Percentiles rank a stretch among this genome's conserved stretches.
phyloP scores from a whole-genome alignment of 2,797 vertebrate species.

The Sciaenops ocellatus region DNA sequence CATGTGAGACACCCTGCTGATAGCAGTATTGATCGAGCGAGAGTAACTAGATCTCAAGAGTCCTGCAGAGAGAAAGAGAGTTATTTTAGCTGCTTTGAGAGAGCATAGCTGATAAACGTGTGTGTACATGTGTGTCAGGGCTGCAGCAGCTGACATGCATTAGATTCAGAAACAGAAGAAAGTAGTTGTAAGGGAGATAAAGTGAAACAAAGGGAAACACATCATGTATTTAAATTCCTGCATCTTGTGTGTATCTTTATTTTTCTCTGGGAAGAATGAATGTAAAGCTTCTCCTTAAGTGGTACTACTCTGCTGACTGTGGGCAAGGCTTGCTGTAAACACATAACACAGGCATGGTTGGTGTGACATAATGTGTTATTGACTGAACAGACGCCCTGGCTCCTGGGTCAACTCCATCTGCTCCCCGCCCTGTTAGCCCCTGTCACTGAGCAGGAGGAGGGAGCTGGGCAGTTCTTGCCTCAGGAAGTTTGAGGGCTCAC shows the following conservation, averaged over 20 bases:
- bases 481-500: slow-evolving; percentile 33
- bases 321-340: slow-evolving; percentile 23
- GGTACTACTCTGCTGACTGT: slow-evolving; percentile 24
- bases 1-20: slow-evolving; percentile 42
- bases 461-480: slow-evolving; percentile 35
- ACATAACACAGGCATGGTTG: slow-evolving; percentile 37
- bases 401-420: slow-evolving; percentile 74
- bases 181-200: not conserved
- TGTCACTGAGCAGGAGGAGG: slow-evolving; percentile 45
- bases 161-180: slow-evolving; percentile 27
- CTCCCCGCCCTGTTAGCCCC: slow-evolving; percentile 60
- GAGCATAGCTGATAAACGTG: slow-evolving; percentile 19
- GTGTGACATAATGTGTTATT: slow-evolving; percentile 77
- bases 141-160: slow-evolving; percentile 30
- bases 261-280: not conserved
- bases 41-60: slow-evolving; percentile 62
- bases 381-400: slow-evolving; percentile 61
- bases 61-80: slow-evolving; percentile 50
- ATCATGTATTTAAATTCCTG: slow-evolving; percentile 9
- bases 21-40: slow-evolving; percentile 63
- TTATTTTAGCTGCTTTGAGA: slow-evolving; percentile 58
- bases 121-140: slow-evolving; percentile 2
- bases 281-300: slow-evolving; percentile 37
- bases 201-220: not conserved
- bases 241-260: not conserved